A percentile compares a stretch with the other conserved stretches of the same genome.
phyloP scores from a whole-genome alignment of 2,113 vertebrate species.

The Zingel zingel region DNA sequence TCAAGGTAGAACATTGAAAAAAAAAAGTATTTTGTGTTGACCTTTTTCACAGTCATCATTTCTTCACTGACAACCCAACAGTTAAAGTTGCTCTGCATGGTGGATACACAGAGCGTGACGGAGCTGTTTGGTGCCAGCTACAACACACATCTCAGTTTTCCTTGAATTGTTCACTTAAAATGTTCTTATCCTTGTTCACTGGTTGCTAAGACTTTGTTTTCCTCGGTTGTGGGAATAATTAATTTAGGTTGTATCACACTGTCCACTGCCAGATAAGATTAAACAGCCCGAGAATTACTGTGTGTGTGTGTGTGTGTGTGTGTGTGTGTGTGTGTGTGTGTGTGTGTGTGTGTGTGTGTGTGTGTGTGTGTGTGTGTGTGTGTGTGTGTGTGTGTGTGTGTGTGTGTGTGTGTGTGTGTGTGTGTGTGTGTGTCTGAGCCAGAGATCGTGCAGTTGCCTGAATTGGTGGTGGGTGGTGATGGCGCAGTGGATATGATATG shows the following conservation, averaged over 20 bases:
- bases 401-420: no score
- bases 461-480: no score
- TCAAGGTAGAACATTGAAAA: neutral
- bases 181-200: conserved; percentile 20
- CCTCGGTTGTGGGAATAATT: conserved; percentile 10
- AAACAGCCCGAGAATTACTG: neutral
- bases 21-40: neutral
- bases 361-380: neutral
- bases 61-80: neutral
- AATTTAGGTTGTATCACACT: conserved; percentile 14
- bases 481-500: no score
- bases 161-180: conserved; percentile 12
- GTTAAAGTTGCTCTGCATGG: neutral
- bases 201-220: conserved; percentile 50
- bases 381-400: no score
- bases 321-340: no score
- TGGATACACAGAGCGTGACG: neutral
- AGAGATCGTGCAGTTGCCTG: neutral
- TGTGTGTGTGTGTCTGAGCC: neutral
- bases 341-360: no score
- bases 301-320: no score
- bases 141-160: neutral
- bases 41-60: conserved; percentile 32
- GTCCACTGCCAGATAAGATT: conserved; percentile 39
- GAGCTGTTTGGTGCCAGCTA: neutral